Base-by-base conservation (phyloP, 1,140 invertebrate species). In the Tetragonula clypearis region DNA sequence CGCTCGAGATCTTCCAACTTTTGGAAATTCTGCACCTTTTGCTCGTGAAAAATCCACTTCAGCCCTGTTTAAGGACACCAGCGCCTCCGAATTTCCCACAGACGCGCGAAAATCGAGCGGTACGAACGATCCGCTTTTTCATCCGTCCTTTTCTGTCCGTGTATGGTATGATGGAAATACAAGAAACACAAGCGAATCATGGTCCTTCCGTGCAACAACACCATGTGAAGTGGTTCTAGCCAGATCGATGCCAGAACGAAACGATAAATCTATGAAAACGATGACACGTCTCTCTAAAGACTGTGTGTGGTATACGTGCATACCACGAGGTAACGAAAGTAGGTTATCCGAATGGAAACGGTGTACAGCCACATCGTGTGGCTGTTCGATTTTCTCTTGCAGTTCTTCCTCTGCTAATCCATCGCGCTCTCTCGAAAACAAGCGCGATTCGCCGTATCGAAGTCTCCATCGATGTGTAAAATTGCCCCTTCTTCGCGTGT, bases 331-430 rank as follows among this genome's bases (percentile, higher is more conserved):
- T 49, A 60, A 84, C 85, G 88, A 90, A 90, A 90, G 88, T 90
- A 86, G 88, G 88, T 89, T 90, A 89, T 84, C 75, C 66, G 87
- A 90, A 90, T 87, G 87, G 87, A 89, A 68, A 89, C 80, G 62
- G 79, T 55, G 58, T 35, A 74, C 75, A 66, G 68, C 58, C 80
- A 49, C 41, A 8, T 8, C 41, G 41, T 49, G 65, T 76, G 84
- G 69, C 76, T 82, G 86, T 90, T 87, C 87, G 88, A 82, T 90
- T 90, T 89, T 90, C 87, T 88, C 85, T 79, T 68, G 56, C 84
- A 71, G 56, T 84, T 69, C 84, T 79, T 87, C 82, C 87, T 77
- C 11, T 14, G 87, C 87, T 86, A 84, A 87, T 88, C 86, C 82
- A 55, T 85, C 79, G 72, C 81, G 82, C 88, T 89, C 88, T 87